Evolutionary conservation across 2,113 vertebrate genomes (phyloP).

Genomic region (Mormyrus lacerda): DNA sequence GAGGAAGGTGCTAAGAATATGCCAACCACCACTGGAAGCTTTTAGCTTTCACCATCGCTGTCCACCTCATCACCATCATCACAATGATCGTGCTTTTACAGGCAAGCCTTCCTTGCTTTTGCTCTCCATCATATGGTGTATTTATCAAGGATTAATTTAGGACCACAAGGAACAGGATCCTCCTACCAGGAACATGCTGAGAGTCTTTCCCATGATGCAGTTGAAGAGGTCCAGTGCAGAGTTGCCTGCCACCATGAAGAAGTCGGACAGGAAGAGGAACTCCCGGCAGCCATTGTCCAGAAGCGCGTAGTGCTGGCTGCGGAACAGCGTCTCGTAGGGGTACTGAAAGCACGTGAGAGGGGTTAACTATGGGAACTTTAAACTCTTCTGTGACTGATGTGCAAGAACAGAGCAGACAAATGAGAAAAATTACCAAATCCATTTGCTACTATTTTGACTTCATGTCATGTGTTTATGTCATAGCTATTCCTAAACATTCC

Average conservation of each 20-base stretch:
- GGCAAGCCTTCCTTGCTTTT: background rate
- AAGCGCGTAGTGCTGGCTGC: slow-evolving; percentile 87
- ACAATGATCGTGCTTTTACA: background rate
- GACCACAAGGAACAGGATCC: background rate
- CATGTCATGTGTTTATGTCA: background rate
- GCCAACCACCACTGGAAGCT: background rate
- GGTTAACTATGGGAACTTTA: background rate
- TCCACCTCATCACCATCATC: background rate
- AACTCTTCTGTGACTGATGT: background rate
- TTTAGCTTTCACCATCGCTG: background rate
- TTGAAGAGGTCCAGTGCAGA: slow-evolving; percentile 81
- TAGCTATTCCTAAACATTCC: background rate
- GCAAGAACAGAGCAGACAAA: background rate
- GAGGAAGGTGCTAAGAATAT: background rate
- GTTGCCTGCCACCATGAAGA: slow-evolving; percentile 76
- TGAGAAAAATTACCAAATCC: background rate
- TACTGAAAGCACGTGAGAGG: slow-evolving; percentile 56
- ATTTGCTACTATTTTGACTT: background rate
- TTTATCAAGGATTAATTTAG: background rate
- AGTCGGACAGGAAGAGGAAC: slow-evolving; percentile 82
- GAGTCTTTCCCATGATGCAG: slow-evolving; percentile 79
- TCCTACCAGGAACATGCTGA: slow-evolving; percentile 77
- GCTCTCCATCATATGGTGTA: background rate
- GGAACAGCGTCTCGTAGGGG: slow-evolving; percentile 84
- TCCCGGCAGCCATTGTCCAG: slow-evolving; percentile 85